Evolutionary conservation across 2,113 vertebrate species (phyloP).

Genomic region (Gobio gobio): DNA sequence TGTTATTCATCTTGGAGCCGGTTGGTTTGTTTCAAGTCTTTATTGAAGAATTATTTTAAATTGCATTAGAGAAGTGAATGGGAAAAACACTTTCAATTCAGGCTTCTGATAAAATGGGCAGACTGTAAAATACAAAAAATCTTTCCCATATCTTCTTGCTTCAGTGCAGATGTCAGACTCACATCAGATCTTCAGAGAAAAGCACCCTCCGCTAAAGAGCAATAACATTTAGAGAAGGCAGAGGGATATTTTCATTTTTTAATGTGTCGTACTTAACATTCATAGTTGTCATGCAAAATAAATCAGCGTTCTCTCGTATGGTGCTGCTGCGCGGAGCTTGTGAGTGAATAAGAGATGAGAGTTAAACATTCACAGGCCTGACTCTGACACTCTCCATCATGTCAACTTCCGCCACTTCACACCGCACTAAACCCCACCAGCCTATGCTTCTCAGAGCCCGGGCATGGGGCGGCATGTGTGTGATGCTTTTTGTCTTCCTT

Average conservation of each 20-base stretch:
- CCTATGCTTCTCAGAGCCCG: background rate
- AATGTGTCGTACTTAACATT: constrained; percentile 81
- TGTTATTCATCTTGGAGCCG: no score
- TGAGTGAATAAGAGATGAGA: constrained; percentile 78
- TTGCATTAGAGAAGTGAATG: background rate
- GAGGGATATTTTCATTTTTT: constrained; percentile 63
- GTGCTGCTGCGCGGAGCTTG: constrained; percentile 72
- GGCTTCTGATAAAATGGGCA: background rate
- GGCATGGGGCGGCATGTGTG: background rate
- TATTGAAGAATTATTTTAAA: no score
- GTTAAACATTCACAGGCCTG: constrained; percentile 79
- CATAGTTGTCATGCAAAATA: constrained; percentile 84
- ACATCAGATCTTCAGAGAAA: constrained; percentile 61
- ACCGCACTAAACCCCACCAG: background rate
- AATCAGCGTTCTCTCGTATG: constrained; percentile 73
- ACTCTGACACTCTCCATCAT: constrained; percentile 77
- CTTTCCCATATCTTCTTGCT: constrained; percentile 10
- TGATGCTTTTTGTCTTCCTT: no score
- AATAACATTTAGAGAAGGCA: constrained; percentile 72
- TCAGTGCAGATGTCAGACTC: background rate
- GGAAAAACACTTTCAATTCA: background rate
- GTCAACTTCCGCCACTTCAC: constrained; percentile 56
- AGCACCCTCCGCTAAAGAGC: constrained; percentile 64
- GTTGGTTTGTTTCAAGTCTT: no score
- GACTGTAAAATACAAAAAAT: background rate